A percentile compares a stretch with the other conserved stretches of the same genome.
These are phyloP conservation scores for Xestia c-nigrum DNA, from an alignment of 2,888 invertebrate genomes.

Conservation along the genomic window DNA sequence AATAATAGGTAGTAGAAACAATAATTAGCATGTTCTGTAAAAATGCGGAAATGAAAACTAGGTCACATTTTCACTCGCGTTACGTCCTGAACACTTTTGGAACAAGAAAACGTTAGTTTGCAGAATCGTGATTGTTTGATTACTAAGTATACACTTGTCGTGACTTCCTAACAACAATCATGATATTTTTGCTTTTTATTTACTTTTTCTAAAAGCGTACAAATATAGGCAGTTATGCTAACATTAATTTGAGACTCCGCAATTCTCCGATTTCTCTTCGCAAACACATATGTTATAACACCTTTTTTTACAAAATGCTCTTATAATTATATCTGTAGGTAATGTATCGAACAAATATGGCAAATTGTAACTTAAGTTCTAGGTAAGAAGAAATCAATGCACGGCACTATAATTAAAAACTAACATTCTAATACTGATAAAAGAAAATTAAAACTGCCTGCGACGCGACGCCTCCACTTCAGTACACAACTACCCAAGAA, in stretches of 20 bases:
- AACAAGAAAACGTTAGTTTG: constrained; percentile 5
- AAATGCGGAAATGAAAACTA: constrained; percentile 47
- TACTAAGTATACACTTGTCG: constrained; percentile 34
- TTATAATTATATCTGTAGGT: constrained; percentile 9
- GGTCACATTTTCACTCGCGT: constrained; percentile 33
- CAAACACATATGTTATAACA: constrained; percentile 29
- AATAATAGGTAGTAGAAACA: background rate
- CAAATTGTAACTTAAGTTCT: constrained; percentile 18
- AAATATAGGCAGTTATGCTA: constrained; percentile 45
- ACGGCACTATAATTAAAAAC: constrained; percentile 25
- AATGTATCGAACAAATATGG: constrained; percentile 23
- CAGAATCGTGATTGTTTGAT: constrained; percentile 61
- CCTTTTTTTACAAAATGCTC: constrained; percentile 18
- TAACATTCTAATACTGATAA: constrained; percentile 34
- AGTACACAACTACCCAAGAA: background rate
- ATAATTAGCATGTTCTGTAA: constrained; percentile 53
- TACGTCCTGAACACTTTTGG: constrained; percentile 34
- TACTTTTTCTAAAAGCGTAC: constrained; percentile 34
- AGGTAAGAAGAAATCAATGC: constrained; percentile 29
- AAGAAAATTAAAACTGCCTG: constrained; percentile 15
- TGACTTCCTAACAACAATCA: constrained; percentile 60
- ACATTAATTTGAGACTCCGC: constrained; percentile 54
- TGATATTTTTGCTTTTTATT: constrained; percentile 49
- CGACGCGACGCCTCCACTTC: background rate
- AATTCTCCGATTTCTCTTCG: constrained; percentile 43